phyloP scores from a whole-genome alignment of 1,140 invertebrate genomes.

The Drosophila kurseongensis region DNA sequence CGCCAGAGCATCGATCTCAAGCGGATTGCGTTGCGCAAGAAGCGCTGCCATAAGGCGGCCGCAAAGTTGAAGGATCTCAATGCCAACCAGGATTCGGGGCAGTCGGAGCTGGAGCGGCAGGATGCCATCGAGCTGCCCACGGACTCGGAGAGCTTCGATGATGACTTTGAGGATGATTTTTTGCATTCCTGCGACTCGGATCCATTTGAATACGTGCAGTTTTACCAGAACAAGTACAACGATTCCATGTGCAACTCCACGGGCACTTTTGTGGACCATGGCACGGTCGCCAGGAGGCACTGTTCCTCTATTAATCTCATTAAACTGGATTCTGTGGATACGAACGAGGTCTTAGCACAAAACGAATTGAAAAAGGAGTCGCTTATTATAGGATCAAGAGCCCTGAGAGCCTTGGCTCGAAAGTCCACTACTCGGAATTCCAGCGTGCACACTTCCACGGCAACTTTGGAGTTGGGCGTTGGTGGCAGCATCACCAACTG shows the following conservation, averaged over 20 bases:
- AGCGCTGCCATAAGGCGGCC: slow-evolving; percentile 85
- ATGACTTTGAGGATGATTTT: slow-evolving; percentile 51
- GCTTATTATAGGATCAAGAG: slow-evolving; percentile 72
- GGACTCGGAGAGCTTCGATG: slow-evolving; percentile 76
- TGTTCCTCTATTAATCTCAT: slow-evolving; percentile 78
- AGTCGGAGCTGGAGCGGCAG: slow-evolving; percentile 85
- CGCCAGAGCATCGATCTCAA: slow-evolving; percentile 84
- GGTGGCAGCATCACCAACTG: slow-evolving; percentile 61
- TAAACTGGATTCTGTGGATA: slow-evolving; percentile 63
- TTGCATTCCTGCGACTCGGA: slow-evolving; percentile 86
- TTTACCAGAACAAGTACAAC: slow-evolving; percentile 85
- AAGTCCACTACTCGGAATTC: slow-evolving; percentile 75
- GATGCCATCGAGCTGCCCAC: slow-evolving; percentile 86
- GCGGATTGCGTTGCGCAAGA: slow-evolving; percentile 85
- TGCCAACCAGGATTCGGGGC: slow-evolving; percentile 37
- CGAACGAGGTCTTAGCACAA: slow-evolving; percentile 42
- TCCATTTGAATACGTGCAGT: slow-evolving; percentile 88
- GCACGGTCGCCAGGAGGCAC: slow-evolving; percentile 46
- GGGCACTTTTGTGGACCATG: slow-evolving; percentile 86
- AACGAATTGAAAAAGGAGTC: slow-evolving; percentile 77
- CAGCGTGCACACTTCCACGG: slow-evolving; percentile 85
- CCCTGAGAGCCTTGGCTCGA: slow-evolving; percentile 67
- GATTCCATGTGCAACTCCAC: slow-evolving; percentile 69
- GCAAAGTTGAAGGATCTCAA: slow-evolving; percentile 74
- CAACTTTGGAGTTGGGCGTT: slow-evolving; percentile 82